Conservation (phyloP, 2,113 vertebrate species). For the Tupaia tana region DNA sequence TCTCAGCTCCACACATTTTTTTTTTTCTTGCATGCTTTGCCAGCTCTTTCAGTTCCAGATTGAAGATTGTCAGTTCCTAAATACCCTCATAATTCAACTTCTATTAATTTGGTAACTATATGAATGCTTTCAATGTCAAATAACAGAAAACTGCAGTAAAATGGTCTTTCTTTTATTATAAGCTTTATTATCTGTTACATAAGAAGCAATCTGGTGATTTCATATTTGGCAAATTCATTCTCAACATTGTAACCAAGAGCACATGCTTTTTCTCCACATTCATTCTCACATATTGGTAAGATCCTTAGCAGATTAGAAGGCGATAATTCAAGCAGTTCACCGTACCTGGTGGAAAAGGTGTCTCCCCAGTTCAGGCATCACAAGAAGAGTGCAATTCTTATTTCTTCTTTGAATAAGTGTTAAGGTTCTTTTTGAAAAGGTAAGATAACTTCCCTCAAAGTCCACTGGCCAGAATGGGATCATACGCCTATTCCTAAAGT, state of each 20-base stretch:
- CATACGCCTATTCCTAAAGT: background rate
- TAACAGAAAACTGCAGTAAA: background rate
- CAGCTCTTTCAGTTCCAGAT: background rate
- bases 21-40: background rate
- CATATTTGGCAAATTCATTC: background rate
- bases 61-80: conserved; percentile 15
- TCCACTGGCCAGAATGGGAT: background rate
- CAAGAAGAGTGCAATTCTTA: background rate
- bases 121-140: background rate
- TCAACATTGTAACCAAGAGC: background rate
- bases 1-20: background rate
- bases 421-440: background rate
- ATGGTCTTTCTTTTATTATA: background rate
- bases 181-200: background rate
- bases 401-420: background rate
- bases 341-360: background rate
- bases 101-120: background rate
- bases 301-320: background rate
- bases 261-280: fast-evolving
- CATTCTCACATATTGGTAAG: background rate
- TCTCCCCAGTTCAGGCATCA: background rate
- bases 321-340: background rate
- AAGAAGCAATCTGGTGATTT: background rate
- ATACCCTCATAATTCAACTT: background rate
- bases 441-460: background rate